Evolutionary conservation across 2,113 vertebrate species (phyloP).

Genomic region (Leucoraja erinaceus): DNA sequence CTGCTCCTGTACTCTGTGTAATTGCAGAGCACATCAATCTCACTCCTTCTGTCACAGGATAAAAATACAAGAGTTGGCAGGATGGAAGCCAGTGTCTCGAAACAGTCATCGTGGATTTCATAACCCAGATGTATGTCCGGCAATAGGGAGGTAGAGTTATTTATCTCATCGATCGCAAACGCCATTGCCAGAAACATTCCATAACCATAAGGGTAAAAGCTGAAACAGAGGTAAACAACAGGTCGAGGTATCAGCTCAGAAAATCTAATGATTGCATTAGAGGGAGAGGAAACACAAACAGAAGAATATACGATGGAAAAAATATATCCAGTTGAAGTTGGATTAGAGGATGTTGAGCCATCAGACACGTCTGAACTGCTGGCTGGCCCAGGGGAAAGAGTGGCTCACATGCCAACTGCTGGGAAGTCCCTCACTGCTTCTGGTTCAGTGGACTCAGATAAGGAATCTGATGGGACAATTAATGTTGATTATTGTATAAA

Average conservation of each 20-base stretch:
- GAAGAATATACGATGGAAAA: too few relatives aligned
- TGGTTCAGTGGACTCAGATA: too few relatives aligned
- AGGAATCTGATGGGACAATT: too few relatives aligned
- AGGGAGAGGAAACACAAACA: background rate
- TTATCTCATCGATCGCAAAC: slow-evolving; percentile 79
- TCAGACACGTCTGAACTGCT: too few relatives aligned
- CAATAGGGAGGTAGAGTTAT: slow-evolving; percentile 62
- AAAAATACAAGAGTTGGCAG: slow-evolving; percentile 68
- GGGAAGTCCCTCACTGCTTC: too few relatives aligned
- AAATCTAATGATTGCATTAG: background rate
- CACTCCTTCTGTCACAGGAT: slow-evolving; percentile 39
- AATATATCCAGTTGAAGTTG: too few relatives aligned
- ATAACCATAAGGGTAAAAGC: slow-evolving; percentile 56
- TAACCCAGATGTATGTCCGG: slow-evolving; percentile 66
- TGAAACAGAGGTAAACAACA: slow-evolving; percentile 45
- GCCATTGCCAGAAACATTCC: slow-evolving; percentile 70
- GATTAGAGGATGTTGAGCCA: too few relatives aligned
- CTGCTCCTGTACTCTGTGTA: slow-evolving; percentile 70
- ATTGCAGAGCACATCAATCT: slow-evolving; percentile 55
- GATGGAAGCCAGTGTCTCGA: slow-evolving; percentile 56
- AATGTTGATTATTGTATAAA: too few relatives aligned
- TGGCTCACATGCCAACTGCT: too few relatives aligned
- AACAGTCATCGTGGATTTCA: slow-evolving; percentile 62
- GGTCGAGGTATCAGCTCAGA: background rate
- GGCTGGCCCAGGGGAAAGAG: too few relatives aligned